Conservation (phyloP, 1,140 invertebrate genomes). For the Sipha flava region DNA sequence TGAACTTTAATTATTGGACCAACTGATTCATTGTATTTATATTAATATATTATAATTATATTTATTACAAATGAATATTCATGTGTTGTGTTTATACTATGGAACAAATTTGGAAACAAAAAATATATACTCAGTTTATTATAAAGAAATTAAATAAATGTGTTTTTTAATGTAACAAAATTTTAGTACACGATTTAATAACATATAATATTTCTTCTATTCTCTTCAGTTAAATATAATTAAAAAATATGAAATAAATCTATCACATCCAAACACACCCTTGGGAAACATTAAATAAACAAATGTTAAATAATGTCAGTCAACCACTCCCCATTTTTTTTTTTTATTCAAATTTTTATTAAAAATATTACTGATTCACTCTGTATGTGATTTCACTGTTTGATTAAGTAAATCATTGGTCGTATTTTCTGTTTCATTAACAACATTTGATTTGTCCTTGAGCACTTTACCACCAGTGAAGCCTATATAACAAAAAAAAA, state of each 20-base stretch:
- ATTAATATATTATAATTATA: background rate
- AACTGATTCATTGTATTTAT: background rate
- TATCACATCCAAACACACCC: background rate
- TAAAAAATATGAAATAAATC: background rate
- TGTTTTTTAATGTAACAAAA: background rate
- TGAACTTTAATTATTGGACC: background rate
- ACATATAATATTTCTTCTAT: background rate
- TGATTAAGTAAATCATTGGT: background rate
- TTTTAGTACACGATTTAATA: background rate
- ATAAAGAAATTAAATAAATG: background rate
- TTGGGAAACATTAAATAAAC: background rate
- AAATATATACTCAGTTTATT: slow-evolving; percentile 5
- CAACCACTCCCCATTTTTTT: background rate
- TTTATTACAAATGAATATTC: background rate
- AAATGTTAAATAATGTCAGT: background rate
- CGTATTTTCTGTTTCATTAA: background rate
- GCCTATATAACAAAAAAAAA: slow-evolving; percentile 3
- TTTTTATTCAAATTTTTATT: background rate
- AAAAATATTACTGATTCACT: background rate
- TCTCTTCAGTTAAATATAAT: background rate
- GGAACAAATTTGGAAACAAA: background rate
- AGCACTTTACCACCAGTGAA: slow-evolving; percentile 33
- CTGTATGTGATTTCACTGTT: background rate
- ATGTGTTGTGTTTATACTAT: background rate
- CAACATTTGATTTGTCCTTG: slow-evolving; percentile 12